These are phyloP conservation scores for Sarcophaga variegata DNA, from an alignment of 2,888 invertebrate species.

Conservation along the genomic window DNA sequence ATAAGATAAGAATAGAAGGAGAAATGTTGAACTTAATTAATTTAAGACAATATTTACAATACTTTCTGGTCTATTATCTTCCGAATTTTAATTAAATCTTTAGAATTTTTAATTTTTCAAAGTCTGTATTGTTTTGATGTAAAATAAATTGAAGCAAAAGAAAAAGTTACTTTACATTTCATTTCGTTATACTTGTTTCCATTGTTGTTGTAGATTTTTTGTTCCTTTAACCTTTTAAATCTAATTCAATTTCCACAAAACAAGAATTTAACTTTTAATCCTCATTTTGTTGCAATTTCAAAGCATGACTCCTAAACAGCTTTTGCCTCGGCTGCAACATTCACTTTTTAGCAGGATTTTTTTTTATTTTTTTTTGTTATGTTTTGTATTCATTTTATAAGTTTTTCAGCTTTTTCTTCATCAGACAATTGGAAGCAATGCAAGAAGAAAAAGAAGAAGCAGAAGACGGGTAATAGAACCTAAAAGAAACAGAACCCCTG, in stretches of 20 bases:
- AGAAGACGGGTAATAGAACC: not conserved
- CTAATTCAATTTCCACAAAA: constrained; percentile 76
- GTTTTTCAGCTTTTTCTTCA: constrained; percentile 40
- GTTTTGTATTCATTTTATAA: not conserved
- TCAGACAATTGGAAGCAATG: not conserved
- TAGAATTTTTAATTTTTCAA: too few species aligned
- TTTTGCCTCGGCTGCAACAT: constrained; percentile 14
- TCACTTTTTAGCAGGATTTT: not conserved
- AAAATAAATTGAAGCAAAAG: too few species aligned
- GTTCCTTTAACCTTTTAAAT: constrained; percentile 72
- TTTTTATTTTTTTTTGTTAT: constrained; percentile 1
- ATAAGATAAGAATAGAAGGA: too few species aligned
- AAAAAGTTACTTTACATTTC: too few species aligned
- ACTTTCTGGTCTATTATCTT: too few species aligned
- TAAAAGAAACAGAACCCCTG: not conserved
- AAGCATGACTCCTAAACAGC: constrained; percentile 25
- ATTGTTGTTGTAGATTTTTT: not conserved
- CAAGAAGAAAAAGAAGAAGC: not conserved
- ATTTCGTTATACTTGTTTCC: not conserved
- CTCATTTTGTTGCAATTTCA: constrained; percentile 67
- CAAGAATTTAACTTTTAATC: constrained; percentile 75
- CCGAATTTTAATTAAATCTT: too few species aligned
- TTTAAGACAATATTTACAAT: too few species aligned
- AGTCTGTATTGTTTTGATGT: too few species aligned
- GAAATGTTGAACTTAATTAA: too few species aligned